phyloP scores from a whole-genome alignment of 1,140 invertebrate genomes.

The Drosophila tsacasi region DNA sequence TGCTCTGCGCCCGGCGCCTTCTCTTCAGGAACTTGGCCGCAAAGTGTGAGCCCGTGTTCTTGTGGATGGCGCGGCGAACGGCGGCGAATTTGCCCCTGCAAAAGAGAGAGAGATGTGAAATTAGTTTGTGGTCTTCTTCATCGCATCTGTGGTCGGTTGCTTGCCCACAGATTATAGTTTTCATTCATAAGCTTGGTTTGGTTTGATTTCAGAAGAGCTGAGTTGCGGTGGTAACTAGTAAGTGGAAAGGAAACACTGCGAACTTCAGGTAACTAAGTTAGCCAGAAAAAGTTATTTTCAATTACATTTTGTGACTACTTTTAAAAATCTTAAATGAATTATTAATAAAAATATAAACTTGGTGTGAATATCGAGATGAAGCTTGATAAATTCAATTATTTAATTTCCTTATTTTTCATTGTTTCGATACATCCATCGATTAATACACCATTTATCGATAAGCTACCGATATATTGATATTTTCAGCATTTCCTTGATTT shows the following conservation, averaged over 20 bases:
- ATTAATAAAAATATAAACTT: not conserved
- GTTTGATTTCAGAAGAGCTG: conserved; percentile 11
- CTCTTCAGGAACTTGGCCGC: conserved; percentile 98
- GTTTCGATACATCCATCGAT: not conserved
- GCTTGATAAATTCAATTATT: not conserved
- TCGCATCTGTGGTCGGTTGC: not conserved
- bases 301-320: not conserved
- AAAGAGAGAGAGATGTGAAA: conserved; percentile 6
- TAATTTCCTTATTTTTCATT: not conserved
- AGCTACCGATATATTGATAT: not conserved
- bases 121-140: conserved; percentile 14
- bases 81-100: conserved; percentile 98
- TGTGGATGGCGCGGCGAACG: conserved; percentile 94
- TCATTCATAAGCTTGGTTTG: conserved; percentile 40
- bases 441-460: not conserved
- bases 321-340: not conserved
- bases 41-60: conserved; percentile 93
- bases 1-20: conserved; percentile 92
- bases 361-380: not conserved
- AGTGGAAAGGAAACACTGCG: not conserved
- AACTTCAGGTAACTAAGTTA: not conserved
- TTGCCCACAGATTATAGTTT: conserved; percentile 32
- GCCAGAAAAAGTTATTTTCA: not conserved
- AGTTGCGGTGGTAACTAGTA: conserved; percentile 1
- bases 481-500: not conserved